Evolutionary conservation across 2,888 invertebrate species (phyloP), one percentile per base, ranked within the genome.

Genomic region (Sialis lutaria): DNA sequence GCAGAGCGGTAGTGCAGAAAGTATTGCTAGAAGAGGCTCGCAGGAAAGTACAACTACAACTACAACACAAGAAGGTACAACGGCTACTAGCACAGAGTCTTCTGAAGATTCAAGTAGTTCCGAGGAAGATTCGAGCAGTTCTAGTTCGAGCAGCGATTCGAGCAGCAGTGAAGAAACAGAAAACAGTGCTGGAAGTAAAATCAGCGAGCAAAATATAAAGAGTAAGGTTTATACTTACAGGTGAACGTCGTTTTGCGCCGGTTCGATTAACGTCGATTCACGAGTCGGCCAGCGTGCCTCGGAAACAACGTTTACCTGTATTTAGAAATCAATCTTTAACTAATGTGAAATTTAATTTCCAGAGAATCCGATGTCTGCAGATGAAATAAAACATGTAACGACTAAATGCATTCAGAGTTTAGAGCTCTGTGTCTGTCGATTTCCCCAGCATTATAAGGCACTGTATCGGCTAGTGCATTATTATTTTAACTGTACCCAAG

Each of bases 401-500:
- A 64, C 72, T 33, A 70, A 72, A 37, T 89, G 89, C 58, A 64
- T 88, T 10, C 72, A 74, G 57, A 89, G 89, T 33, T 65, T 93
- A 52, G 84, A 87, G 64, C 80, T 88, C 57, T 93, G 93, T 58
- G 75, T 88, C 6, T 73, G 77, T 43, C 72, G 93, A 42, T 88
- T 92, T 61, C 82, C 90, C 0, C 87, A 89, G 55, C 91, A 95
- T 64, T 93, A 92, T 63, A 95, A 95, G 67, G 87, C 92, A 0
- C 73, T 91, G 46, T 93, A 91, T 63, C 75, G 92, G 53, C 67
- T 95, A 45, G 83, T 89, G 2, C 80, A 89, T 61, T 81, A 87
- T 57, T 90, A 82, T 63, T 82, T 82, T 59, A 77, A 81, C 55
- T 79, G 78, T 44, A 66, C 68, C 32, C 79, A 78, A 58, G 73